phyloP scores from a whole-genome alignment of 2,113 vertebrate genomes.

The Oplegnathus fasciatus region DNA sequence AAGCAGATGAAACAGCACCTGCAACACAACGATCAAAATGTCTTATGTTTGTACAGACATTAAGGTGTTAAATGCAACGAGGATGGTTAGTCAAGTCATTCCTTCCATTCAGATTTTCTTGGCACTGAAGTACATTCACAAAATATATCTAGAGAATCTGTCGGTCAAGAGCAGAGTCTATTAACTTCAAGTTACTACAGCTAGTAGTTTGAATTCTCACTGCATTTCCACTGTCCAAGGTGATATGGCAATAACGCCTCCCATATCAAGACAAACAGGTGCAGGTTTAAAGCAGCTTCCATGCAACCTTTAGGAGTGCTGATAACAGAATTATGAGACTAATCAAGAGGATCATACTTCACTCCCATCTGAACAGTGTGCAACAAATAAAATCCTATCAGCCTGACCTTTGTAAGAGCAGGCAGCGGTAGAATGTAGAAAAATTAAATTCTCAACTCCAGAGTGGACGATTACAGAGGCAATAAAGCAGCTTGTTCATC shows the following conservation, averaged over 20 bases:
- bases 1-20: neutral
- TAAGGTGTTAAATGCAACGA: neutral
- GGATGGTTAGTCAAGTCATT: neutral
- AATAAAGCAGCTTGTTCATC: constrained; percentile 72
- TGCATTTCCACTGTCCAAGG: neutral
- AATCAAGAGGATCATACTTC: constrained; percentile 71
- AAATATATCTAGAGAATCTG: neutral
- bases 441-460: constrained; percentile 58
- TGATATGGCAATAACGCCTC: constrained; percentile 7
- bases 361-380: constrained; percentile 62
- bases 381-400: constrained; percentile 68
- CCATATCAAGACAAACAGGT: constrained; percentile 50
- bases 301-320: constrained; percentile 68
- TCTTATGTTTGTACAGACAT: neutral
- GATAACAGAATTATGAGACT: constrained; percentile 65
- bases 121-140: neutral
- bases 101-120: too few relatives aligned
- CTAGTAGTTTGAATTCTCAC: neutral
- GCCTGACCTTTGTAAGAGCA: constrained; percentile 73
- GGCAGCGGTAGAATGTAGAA: constrained; percentile 28
- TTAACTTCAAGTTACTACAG: neutral
- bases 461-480: constrained; percentile 64
- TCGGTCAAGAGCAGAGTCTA: neutral
- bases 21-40: neutral
- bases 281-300: constrained; percentile 57